Evolutionary conservation across 2,797 vertebrate genomes (phyloP).

Genomic region (Gallinago solitaria): DNA sequence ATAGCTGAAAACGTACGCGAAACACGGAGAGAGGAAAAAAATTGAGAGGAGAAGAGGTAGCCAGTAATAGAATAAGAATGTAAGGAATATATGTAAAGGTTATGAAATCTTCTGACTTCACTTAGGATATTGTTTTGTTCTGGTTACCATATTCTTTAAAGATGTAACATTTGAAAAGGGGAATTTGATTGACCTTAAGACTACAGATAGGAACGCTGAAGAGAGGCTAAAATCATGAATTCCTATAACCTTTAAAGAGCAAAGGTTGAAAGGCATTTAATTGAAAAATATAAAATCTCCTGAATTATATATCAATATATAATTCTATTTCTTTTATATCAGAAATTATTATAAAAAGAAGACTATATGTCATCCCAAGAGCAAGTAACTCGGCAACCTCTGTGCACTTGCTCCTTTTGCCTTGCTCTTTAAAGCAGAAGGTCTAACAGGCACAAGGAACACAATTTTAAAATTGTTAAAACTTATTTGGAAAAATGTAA

Average conservation of each 20-base stretch:
- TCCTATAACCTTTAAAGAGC: slow-evolving; percentile 72
- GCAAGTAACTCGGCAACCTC: neutral
- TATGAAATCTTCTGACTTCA: slow-evolving; percentile 39
- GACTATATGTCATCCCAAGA: slow-evolving; percentile 19
- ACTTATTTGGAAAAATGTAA: neutral
- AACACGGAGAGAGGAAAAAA: neutral
- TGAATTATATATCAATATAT: slow-evolving; percentile 61
- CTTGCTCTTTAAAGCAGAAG: neutral
- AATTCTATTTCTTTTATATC: slow-evolving; percentile 58
- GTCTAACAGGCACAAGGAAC: neutral
- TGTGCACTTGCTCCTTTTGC: neutral
- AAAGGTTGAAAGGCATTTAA: slow-evolving; percentile 67
- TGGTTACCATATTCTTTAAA: slow-evolving; percentile 62
- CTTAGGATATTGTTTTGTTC: slow-evolving; percentile 61
- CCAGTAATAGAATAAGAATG: slow-evolving; percentile 32
- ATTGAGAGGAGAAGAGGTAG: neutral
- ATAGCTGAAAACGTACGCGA: neutral
- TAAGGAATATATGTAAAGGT: slow-evolving; percentile 43
- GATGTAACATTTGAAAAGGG: slow-evolving; percentile 67
- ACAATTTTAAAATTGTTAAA: neutral
- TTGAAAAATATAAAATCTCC: slow-evolving; percentile 61
- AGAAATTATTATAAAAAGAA: slow-evolving; percentile 49
- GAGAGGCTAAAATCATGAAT: slow-evolving; percentile 61
- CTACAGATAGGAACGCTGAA: slow-evolving; percentile 55
- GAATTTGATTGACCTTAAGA: slow-evolving; percentile 71